A percentile compares a stretch with the other conserved stretches of the same genome.
Evolutionary conservation across 2,797 vertebrate genomes (phyloP).

Genomic region (Leptoclinus maculatus): DNA sequence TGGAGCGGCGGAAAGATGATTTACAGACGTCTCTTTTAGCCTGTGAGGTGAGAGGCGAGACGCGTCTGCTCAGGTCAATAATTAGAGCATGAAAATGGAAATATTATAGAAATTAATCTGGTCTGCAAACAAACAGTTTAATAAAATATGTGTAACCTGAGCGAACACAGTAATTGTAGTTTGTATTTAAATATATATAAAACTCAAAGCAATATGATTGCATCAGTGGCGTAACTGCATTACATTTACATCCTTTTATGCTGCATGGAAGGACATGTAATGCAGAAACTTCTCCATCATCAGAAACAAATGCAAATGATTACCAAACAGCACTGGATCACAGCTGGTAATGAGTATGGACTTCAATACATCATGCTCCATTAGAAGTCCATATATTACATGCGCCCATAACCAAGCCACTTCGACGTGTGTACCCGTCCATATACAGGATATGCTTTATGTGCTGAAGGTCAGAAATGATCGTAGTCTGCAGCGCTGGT

Average conservation of each 20-base stretch:
- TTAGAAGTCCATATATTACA: constrained; percentile 4
- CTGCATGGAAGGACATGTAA: constrained; percentile 16
- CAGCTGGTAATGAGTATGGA: constrained; percentile 33
- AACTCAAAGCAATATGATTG: constrained; percentile 4
- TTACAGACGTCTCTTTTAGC: background rate
- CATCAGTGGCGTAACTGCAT: constrained; percentile 7
- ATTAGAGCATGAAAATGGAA: constrained; percentile 35
- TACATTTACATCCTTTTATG: background rate
- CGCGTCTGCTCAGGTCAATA: constrained; percentile 18
- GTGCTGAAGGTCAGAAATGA: constrained; percentile 45
- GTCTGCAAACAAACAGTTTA: constrained; percentile 30
- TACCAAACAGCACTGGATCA: constrained; percentile 28
- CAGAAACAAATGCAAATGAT: constrained; percentile 16
- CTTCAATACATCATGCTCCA: constrained; percentile 9
- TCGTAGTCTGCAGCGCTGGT: background rate
- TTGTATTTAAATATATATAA: constrained; percentile 40
- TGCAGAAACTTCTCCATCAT: constrained; percentile 24
- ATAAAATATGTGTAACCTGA: constrained; percentile 36
- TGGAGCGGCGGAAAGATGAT: background rate
- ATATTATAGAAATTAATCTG: constrained; percentile 47
- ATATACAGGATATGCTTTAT: background rate
- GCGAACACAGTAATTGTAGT: constrained; percentile 33
- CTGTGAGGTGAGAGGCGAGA: constrained; percentile 11
- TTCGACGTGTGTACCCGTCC: constrained; percentile 16
- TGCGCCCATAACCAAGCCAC: background rate